phyloP scores from a whole-genome alignment of 2,113 vertebrate species.

The Callipepla squamata region DNA sequence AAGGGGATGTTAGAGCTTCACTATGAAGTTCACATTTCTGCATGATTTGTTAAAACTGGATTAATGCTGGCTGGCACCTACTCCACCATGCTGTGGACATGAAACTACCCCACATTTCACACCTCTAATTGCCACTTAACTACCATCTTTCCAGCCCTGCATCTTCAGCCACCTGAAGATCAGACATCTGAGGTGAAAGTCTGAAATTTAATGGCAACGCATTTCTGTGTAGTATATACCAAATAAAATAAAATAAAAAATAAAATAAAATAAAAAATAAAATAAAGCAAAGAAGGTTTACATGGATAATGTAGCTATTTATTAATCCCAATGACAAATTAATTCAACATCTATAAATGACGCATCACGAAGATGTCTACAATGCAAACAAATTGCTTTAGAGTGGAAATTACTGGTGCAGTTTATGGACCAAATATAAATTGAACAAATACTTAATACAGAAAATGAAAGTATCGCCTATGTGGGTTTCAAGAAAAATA shows the following conservation, averaged over 20 bases:
- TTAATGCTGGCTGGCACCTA: not conserved
- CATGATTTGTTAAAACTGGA: not conserved
- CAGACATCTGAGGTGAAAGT: not conserved
- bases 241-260: not conserved
- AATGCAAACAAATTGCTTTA: not conserved
- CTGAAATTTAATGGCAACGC: too few species aligned
- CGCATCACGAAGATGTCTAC: not conserved
- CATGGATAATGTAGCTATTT: not conserved
- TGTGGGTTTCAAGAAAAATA: not conserved
- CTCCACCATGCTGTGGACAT: not conserved
- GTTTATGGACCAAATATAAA: not conserved
- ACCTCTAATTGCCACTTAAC: not conserved
- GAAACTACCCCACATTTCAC: not conserved
- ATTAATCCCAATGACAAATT: not conserved
- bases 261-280: not conserved
- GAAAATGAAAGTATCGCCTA: not conserved
- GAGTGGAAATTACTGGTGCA: not conserved
- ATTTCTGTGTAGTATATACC: not conserved
- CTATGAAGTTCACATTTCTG: rapidly evolving
- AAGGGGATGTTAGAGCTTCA: not conserved
- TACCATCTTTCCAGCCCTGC: not conserved
- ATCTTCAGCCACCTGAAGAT: not conserved
- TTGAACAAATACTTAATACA: not conserved
- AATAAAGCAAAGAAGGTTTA: not conserved
- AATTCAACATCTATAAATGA: not conserved